A percentile compares a stretch with the other conserved stretches of the same genome.
These are phyloP conservation scores for Dicyrtomina minuta DNA, from an alignment of 2,888 invertebrate species.

Conservation along the genomic window DNA sequence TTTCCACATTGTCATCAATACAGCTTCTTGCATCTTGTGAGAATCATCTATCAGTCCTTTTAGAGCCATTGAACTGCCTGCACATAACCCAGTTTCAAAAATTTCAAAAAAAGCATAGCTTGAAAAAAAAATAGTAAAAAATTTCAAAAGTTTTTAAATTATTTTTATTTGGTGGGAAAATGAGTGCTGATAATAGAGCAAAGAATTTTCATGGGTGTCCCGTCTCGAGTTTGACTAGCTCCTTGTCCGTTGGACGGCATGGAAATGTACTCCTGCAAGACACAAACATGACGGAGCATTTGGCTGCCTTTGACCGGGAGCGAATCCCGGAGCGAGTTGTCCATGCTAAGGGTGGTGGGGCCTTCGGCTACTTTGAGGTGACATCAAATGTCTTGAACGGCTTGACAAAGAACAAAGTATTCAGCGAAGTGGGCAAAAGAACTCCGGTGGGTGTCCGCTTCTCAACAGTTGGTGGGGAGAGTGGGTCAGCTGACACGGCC, in stretches of 20 bases:
- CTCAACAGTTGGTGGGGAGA: slow-evolving; percentile 85
- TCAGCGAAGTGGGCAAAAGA: slow-evolving; percentile 73
- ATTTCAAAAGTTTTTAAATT: too few relatives aligned
- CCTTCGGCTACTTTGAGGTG: slow-evolving; percentile 83
- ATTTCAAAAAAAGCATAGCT: too few relatives aligned
- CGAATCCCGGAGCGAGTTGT: slow-evolving; percentile 60
- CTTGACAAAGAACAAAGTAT: slow-evolving; percentile 69
- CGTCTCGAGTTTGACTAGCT: slow-evolving; percentile 41
- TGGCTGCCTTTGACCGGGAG: slow-evolving; percentile 84
- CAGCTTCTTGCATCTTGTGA: too few relatives aligned
- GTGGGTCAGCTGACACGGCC: slow-evolving; percentile 64
- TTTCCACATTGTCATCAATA: too few relatives aligned
- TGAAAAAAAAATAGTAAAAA: too few relatives aligned
- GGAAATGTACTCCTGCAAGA: slow-evolving; percentile 89
- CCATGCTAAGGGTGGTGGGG: slow-evolving; percentile 59
- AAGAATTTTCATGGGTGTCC: slow-evolving; percentile 43
- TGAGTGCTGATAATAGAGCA: slow-evolving; percentile 31
- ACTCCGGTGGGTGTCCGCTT: slow-evolving; percentile 79
- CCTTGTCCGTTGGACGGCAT: slow-evolving; percentile 72
- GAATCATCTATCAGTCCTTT: too few relatives aligned
- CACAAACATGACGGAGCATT: slow-evolving; percentile 73
- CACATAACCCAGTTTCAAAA: too few relatives aligned
- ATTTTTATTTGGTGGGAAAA: too few relatives aligned
- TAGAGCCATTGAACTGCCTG: too few relatives aligned
- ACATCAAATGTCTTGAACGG: slow-evolving; percentile 78